Evolutionary conservation across 2,113 vertebrate genomes (phyloP).

Genomic region (Sorex fumeus): DNA sequence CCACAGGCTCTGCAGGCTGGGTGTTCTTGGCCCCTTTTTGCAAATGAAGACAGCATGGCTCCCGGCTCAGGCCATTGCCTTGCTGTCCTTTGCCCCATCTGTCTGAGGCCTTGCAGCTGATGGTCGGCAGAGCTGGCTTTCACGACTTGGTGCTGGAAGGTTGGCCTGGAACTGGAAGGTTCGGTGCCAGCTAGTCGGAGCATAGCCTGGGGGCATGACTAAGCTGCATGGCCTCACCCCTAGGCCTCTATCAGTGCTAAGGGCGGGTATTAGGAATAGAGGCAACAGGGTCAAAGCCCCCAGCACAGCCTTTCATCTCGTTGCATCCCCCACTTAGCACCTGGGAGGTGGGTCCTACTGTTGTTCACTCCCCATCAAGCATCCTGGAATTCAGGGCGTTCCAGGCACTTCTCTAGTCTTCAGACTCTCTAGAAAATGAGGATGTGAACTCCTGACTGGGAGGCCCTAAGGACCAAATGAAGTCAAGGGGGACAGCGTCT

Average conservation of each 20-base stretch:
- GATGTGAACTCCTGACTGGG: background rate
- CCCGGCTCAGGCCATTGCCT: background rate
- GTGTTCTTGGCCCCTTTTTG: background rate
- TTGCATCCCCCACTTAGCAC: background rate
- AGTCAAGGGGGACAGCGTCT: background rate
- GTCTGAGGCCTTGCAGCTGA: background rate
- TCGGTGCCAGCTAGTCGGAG: background rate
- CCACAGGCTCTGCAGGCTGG: background rate
- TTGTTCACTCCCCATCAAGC: background rate
- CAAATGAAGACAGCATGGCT: background rate
- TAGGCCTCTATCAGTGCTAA: slow-evolving; percentile 1
- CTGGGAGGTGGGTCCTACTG: background rate
- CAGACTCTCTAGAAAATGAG: slow-evolving; percentile 14
- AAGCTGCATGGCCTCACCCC: slow-evolving; percentile 3
- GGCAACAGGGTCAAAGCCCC: background rate
- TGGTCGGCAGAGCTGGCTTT: slow-evolving; percentile 15
- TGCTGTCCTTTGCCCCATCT: background rate
- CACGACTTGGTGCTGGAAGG: background rate
- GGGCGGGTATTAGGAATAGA: background rate
- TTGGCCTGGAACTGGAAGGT: background rate
- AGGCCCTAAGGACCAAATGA: background rate
- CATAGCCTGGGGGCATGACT: background rate
- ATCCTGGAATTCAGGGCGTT: slow-evolving; percentile 18
- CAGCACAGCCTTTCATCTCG: background rate
- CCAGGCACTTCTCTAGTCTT: background rate